Evolutionary conservation across 2,797 vertebrate genomes (phyloP), one percentile per base, ranked within the genome.

Genomic region (Novumbra hubbsi): DNA sequence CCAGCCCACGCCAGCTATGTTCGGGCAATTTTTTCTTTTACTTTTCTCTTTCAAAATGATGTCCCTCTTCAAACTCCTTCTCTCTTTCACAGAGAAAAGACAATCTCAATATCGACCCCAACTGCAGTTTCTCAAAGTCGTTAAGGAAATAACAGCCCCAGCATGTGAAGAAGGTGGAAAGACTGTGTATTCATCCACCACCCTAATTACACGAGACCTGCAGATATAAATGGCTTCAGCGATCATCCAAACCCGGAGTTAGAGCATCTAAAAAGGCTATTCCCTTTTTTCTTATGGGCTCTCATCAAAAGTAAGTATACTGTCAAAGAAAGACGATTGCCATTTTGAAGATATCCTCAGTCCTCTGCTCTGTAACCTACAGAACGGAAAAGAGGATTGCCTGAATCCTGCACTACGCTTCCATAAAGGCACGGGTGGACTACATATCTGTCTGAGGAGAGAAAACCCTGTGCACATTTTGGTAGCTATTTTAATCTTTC

Each of bases 181-280:
- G 85, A 80, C 76, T 88, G 85, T 86, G 83, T 86, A 90, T 88
- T 86, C 76, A 66, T 73, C 15, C 62, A 64, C 62, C 24, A 75
- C 78, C 73, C 85, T 89, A 91, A 91, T 92, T 90, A 88, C 87
- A 89, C 87, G 86, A 83, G 70, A 84, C 84, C 55, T 79, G 52
- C 48, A 9, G 57, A 81, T 88, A 87, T 79, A 85, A 90, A 90
- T 85, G 90, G 84, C 75, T 71, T 52, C 81, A 79, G 68, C 85
- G 90, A 90, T 91, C 80, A 90, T 88, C 83, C 55, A 75, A 80
- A 72, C 86, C 89, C 79, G 75, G 85, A 77, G 74, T 76, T 65
- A 81, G 86, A 80, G 75, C 67, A 30, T 45, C 76, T 41, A 81
- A 80, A 81, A 85, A 81, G 24, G 86, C 78, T 52, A 75, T 90